Percentiles rank a stretch among this genome's conserved stretches.
phyloP scores from a whole-genome alignment of 1,140 invertebrate species.

The Calliopsis andreniformis region DNA sequence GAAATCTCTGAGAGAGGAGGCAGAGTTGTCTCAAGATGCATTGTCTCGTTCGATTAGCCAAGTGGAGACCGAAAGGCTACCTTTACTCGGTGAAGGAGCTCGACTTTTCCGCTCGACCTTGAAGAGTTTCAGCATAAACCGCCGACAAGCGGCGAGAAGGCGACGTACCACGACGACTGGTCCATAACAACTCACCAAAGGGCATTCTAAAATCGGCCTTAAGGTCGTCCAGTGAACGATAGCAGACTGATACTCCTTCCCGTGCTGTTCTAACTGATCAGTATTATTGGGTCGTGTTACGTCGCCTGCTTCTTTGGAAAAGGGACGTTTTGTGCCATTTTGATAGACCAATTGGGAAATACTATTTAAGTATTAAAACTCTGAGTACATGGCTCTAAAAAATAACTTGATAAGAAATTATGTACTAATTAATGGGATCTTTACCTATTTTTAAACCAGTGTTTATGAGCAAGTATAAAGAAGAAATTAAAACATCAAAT shows the following conservation, averaged over 20 bases:
- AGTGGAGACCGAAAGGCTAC: slow-evolving; percentile 30
- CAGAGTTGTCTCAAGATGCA: not conserved
- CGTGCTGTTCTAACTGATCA: too few species aligned
- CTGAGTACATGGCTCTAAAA: too few species aligned
- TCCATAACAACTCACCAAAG: slow-evolving; percentile 43
- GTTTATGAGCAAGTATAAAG: too few species aligned
- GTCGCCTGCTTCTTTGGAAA: not conserved
- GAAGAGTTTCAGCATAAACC: slow-evolving; percentile 48
- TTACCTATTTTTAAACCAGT: too few species aligned
- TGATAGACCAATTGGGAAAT: too few species aligned
- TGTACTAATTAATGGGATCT: too few species aligned
- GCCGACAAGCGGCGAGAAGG: slow-evolving; percentile 34
- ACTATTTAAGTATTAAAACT: too few species aligned
- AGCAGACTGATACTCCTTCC: slow-evolving; percentile 22
- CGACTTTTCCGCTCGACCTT: slow-evolving; percentile 66
- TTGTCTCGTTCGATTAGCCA: slow-evolving; percentile 47
- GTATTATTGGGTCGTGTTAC: slow-evolving; percentile 1
- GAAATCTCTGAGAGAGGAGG: not conserved
- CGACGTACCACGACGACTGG: slow-evolving; percentile 32
- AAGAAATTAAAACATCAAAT: too few species aligned
- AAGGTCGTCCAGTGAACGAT: slow-evolving; percentile 51
- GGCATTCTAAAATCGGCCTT: slow-evolving; percentile 56
- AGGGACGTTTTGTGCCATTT: too few species aligned
- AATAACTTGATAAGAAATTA: too few species aligned
- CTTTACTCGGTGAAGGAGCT: slow-evolving; percentile 53